Evolutionary conservation across 2,888 invertebrate genomes (phyloP), one percentile per base, ranked within the genome.

Genomic region (Thereva unica): DNA sequence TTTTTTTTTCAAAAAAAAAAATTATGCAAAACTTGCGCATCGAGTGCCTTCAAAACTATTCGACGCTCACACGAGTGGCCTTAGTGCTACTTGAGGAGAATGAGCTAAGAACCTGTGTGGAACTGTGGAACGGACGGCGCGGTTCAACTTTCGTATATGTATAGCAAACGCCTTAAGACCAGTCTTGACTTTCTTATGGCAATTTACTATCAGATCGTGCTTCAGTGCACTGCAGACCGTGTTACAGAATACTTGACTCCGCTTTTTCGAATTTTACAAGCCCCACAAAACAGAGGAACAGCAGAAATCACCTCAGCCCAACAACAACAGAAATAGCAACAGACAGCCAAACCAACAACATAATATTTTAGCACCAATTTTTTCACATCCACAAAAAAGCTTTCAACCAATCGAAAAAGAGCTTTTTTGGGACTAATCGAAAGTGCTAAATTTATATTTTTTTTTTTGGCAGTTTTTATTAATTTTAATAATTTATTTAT

Each of bases 151-250:
- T 61, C 61, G 41, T 61, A 34, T 37, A 34, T 61, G 40, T 61
- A 61, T 50, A 61, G 49, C 40, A 50, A 61, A 61, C 61, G 40
- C 50, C 61, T 50, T 61, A 61, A 61, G 49, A 61, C 61, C 41
- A 50, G 64, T 53, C 63, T 63, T 63, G 55, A 67, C 54, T 63
- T 68, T 68, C 65, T 68, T 68, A 68, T 40, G 59, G 55, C 65
- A 65, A 68, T 65, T 65, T 65, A 70, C 67, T 61, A 65, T 55
- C 57, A 57, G 63, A 54, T 66, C 67, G 55, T 45, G 67, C 49
- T 53, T 70, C 70, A 70, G 70, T 70, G 70, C 68, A 70, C 67
- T 65, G 64, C 67, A 67, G 68, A 64, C 68, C 67, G 70, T 68
- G 70, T 70, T 70, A 70, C 68, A 67, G 68, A 70, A 68, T 70